These are phyloP conservation scores for Scaptomyza tumidula DNA, from an alignment of 2,888 invertebrate species.

Conservation along the genomic window DNA sequence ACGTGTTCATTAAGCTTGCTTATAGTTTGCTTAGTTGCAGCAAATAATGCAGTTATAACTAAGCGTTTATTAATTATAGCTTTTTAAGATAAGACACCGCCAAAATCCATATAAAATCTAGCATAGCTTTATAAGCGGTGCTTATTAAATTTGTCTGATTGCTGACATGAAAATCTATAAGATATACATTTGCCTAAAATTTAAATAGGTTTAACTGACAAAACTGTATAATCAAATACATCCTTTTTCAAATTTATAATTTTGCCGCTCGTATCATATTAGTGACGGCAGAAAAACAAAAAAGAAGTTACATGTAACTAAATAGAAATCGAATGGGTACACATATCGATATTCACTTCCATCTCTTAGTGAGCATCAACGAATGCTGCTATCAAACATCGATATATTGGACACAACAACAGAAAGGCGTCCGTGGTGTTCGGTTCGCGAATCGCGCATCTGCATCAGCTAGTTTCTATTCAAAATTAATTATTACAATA, in stretches of 20 bases:
- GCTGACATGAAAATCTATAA: too few relatives aligned
- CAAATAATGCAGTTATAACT: background rate
- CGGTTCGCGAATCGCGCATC: slow-evolving; percentile 67
- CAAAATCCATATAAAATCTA: too few relatives aligned
- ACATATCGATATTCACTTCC: slow-evolving; percentile 31
- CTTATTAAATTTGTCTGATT: too few relatives aligned
- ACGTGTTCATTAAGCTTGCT: background rate
- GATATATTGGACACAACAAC: slow-evolving; percentile 48
- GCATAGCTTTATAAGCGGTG: too few relatives aligned
- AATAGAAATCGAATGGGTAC: slow-evolving; percentile 19
- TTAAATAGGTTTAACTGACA: too few relatives aligned
- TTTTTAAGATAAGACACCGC: too few relatives aligned
- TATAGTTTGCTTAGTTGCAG: background rate
- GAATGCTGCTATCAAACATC: slow-evolving; percentile 35
- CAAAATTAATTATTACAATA: slow-evolving; percentile 45
- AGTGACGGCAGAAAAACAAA: background rate
- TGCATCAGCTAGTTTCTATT: slow-evolving; percentile 39
- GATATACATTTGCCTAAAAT: too few relatives aligned
- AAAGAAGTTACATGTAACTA: background rate
- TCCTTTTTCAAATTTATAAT: background rate
- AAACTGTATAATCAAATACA: background rate
- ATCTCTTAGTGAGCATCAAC: slow-evolving; percentile 22
- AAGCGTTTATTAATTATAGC: too few relatives aligned
- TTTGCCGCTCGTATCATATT: background rate
- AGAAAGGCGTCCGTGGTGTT: slow-evolving; percentile 62